Evolutionary conservation across 2,888 invertebrate species (phyloP), one percentile per base, ranked within the genome.

Genomic region (Allolobophora icterica): DNA sequence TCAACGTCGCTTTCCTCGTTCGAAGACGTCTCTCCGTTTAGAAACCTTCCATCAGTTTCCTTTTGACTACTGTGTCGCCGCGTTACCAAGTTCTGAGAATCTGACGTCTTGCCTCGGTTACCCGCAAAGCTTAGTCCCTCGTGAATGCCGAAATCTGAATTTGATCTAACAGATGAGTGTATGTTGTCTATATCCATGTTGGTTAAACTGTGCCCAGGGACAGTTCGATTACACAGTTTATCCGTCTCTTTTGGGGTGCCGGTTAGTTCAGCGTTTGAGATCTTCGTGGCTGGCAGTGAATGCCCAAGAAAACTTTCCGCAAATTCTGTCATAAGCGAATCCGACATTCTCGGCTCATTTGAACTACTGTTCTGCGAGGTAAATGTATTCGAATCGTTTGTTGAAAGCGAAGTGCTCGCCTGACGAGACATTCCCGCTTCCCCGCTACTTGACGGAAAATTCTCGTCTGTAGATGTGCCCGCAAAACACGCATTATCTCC

Each of bases 1-100:
- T 90, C 92, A 34, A 19, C 83, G 34, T 90, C 92, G 30, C 71
- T 83, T 35, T 71, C 84, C 40, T 90, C 83, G 30, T 89, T 84
- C 83, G 34, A 42, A 33, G 38, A 45, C 34, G 52, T 35, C 34
- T 91, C 52, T 45, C 52, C 90, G 21, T 40, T 90, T 21, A n/a
- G 42, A 87, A 87, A 34, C 87, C 33, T 24, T 35, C 52, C 89
- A 2, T 89, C 42, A 5, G 89, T 30, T 33, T 34, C 45, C 6
- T 15, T 33, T 42, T 17, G 89, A 38, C 89, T 89, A 19, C 17
- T n/a, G 6, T 42, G 38, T 89, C 33, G 42, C 42, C 30, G 89
- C 71, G 35, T 89, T 42, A 45, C 24, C 8, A 1, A 34, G 89
- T 52, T 21, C 19, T 52, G 30, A 52, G 24, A 45, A 90, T 71